These are phyloP conservation scores for Pleuronectes platessa DNA, from an alignment of 2,113 vertebrate genomes.

Conservation along the genomic window DNA sequence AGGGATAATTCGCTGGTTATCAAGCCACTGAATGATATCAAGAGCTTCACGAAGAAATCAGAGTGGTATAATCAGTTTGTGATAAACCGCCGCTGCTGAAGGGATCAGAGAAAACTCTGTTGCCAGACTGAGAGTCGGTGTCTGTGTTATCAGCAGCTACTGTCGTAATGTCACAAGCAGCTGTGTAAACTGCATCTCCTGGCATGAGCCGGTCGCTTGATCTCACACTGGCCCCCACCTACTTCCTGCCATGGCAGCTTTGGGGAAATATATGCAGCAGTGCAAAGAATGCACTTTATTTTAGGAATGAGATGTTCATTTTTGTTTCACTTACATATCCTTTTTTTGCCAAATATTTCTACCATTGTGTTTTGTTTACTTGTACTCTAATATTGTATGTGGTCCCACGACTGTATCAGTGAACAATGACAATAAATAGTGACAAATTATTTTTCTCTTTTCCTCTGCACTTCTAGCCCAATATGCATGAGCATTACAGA, in stretches of 20 bases:
- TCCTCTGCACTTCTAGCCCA: too few relatives aligned
- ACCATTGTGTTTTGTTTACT: too few relatives aligned
- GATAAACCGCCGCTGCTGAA: slow-evolving; percentile 8
- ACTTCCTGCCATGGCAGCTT: slow-evolving; percentile 10
- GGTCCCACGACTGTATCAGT: too few relatives aligned
- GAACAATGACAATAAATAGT: too few relatives aligned
- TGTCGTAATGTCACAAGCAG: slow-evolving; percentile 34
- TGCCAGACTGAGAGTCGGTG: slow-evolving; percentile 13
- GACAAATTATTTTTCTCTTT: too few relatives aligned
- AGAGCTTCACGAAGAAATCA: slow-evolving; percentile 9
- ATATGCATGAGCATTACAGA: too few relatives aligned
- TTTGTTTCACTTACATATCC: too few relatives aligned
- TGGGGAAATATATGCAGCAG: slow-evolving; percentile 1
- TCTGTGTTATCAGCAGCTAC: slow-evolving; percentile 33
- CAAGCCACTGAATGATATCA: slow-evolving; percentile 18
- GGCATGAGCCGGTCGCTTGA: slow-evolving; percentile 21
- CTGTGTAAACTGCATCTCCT: slow-evolving; percentile 25
- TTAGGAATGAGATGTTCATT: not conserved
- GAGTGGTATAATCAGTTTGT: not conserved
- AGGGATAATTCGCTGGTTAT: slow-evolving; percentile 37
- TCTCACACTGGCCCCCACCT: slow-evolving; percentile 2
- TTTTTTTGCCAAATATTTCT: not conserved
- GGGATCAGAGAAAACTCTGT: slow-evolving; percentile 26
- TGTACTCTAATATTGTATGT: too few relatives aligned
- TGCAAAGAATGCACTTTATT: not conserved